Conservation (phyloP, 2,797 vertebrate species). For the Hephaestus fuliginosus region DNA sequence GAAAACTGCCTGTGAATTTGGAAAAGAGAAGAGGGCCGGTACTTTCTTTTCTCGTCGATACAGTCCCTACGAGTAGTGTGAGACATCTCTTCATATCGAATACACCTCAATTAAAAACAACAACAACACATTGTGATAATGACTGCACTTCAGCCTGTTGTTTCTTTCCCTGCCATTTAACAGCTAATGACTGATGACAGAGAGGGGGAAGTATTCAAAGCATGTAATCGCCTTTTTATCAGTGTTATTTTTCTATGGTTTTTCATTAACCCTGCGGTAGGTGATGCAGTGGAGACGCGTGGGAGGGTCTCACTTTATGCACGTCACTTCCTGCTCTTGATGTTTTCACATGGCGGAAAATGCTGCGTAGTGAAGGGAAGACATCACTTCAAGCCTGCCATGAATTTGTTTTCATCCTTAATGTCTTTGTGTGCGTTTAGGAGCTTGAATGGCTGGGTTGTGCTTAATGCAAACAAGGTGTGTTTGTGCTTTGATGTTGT, state of each 20-base stretch:
- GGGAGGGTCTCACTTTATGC: background rate
- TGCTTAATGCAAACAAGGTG: background rate
- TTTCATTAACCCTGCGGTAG: slow-evolving; percentile 44
- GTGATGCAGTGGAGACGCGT: slow-evolving; percentile 15
- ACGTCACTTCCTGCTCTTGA: background rate
- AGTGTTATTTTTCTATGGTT: slow-evolving; percentile 39
- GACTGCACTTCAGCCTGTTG: slow-evolving; percentile 19
- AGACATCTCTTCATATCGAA: slow-evolving; percentile 34
- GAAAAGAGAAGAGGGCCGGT: slow-evolving; percentile 9
- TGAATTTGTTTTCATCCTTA: slow-evolving; percentile 1
- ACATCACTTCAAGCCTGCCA: slow-evolving; percentile 1
- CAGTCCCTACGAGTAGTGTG: background rate
- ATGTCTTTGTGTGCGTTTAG: slow-evolving; percentile 11
- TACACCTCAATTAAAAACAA: slow-evolving; percentile 36
- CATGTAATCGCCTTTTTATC: slow-evolving; percentile 54
- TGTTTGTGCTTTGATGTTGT: background rate
- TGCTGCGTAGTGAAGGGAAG: background rate
- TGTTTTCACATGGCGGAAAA: background rate
- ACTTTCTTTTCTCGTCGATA: slow-evolving; percentile 6
- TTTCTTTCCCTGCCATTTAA: slow-evolving; percentile 55
- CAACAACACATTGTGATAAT: slow-evolving; percentile 21
- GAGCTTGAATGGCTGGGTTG: background rate
- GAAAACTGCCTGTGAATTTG: slow-evolving; percentile 20
- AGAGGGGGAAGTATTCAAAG: slow-evolving; percentile 35
- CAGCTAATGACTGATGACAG: slow-evolving; percentile 56